Evolutionary conservation across 2,797 vertebrate genomes (phyloP).

Genomic region (Chelon auratus): DNA sequence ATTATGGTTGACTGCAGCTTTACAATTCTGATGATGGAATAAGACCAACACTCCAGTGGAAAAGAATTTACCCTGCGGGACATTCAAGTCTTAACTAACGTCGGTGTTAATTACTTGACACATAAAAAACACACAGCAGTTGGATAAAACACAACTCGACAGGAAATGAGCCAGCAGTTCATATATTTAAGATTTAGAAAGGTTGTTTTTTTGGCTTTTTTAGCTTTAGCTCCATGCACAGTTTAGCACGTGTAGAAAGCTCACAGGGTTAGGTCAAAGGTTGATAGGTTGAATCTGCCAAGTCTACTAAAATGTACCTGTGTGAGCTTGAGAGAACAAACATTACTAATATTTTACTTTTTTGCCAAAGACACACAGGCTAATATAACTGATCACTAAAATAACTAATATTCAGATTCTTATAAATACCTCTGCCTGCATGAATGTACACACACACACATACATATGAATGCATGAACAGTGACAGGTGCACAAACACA

Average conservation of each 20-base stretch:
- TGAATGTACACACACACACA: not conserved
- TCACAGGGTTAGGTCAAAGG: not conserved
- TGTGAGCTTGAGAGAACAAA: not conserved
- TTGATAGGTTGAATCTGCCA: not conserved
- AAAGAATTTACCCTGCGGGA: too few relatives aligned
- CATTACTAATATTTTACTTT: not conserved
- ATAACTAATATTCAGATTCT: not conserved
- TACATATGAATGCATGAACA: constrained; percentile 48
- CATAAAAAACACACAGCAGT: too few relatives aligned
- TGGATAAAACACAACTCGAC: too few relatives aligned
- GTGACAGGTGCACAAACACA: constrained; percentile 73
- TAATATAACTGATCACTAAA: not conserved
- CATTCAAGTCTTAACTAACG: too few relatives aligned
- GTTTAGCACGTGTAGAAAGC: not conserved
- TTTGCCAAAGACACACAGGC: not conserved
- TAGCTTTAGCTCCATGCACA: too few relatives aligned
- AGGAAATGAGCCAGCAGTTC: too few relatives aligned
- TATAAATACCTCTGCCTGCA: not conserved
- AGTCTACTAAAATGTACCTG: not conserved
- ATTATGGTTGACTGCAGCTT: too few relatives aligned
- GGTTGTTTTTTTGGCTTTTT: too few relatives aligned
- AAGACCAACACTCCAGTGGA: too few relatives aligned
- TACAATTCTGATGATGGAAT: too few relatives aligned
- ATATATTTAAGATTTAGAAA: too few relatives aligned
- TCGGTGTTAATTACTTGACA: too few relatives aligned